These are phyloP conservation scores for Poeciliopsis retropinna DNA, from an alignment of 2,113 vertebrate species.

Conservation along the genomic window DNA sequence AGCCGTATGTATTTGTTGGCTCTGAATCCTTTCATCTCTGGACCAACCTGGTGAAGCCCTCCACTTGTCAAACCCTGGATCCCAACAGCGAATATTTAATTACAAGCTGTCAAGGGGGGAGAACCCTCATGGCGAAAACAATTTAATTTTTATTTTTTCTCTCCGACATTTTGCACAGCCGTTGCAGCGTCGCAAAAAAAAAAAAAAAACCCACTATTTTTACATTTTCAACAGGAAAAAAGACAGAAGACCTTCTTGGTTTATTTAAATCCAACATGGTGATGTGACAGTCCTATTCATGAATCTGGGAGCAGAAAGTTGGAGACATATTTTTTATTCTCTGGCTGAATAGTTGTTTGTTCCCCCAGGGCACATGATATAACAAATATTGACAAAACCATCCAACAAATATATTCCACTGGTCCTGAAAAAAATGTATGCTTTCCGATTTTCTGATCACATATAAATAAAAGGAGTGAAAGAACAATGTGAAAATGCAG, in stretches of 20 bases:
- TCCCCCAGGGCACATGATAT: background rate
- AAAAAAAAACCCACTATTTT: background rate
- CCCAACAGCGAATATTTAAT: constrained; percentile 20
- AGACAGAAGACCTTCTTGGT: background rate
- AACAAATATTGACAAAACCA: background rate
- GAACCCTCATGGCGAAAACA: background rate
- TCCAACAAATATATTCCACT: too few species aligned
- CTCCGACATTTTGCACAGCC: background rate
- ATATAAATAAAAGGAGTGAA: too few species aligned
- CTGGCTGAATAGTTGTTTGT: background rate
- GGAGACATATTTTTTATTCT: background rate
- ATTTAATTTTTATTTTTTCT: background rate
- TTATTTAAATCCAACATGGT: background rate
- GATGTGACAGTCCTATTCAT: background rate
- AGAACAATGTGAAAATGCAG: too few species aligned
- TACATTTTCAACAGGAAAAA: background rate
- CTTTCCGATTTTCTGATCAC: too few species aligned
- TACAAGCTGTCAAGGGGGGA: constrained; percentile 19
- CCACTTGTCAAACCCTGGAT: constrained; percentile 2
- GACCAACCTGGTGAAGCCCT: constrained; percentile 6
- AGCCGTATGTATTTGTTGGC: constrained; percentile 1
- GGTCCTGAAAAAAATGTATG: background rate
- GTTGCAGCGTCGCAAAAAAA: background rate
- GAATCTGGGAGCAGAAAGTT: background rate
- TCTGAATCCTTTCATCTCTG: background rate